Percentiles rank a stretch among this genome's conserved stretches.
These are phyloP conservation scores for Raja brachyura DNA, from an alignment of 2,113 vertebrate genomes.

Conservation along the genomic window DNA sequence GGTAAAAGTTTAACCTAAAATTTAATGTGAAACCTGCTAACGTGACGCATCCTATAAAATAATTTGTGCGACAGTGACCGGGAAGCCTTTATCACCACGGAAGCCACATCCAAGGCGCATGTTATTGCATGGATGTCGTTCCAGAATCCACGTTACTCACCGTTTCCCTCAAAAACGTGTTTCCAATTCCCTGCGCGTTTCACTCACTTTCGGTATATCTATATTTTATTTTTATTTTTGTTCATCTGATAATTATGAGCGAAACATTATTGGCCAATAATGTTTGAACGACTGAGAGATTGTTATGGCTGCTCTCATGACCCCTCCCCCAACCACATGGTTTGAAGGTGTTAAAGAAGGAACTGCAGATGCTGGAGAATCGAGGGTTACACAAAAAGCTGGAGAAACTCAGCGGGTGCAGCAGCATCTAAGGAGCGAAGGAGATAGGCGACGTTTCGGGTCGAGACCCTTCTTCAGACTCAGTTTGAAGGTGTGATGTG, in stretches of 20 bases:
- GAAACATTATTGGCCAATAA: neutral
- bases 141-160: neutral
- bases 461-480: too few relatives aligned
- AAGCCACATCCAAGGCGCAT: neutral
- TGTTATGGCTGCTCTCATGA: neutral
- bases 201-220: neutral
- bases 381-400: too few relatives aligned
- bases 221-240: neutral
- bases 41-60: neutral
- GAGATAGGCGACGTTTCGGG: too few relatives aligned
- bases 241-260: neutral
- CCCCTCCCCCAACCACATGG: neutral
- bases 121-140: neutral
- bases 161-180: neutral
- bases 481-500: neutral
- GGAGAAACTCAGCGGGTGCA: too few relatives aligned
- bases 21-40: neutral
- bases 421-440: too few relatives aligned
- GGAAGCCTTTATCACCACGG: neutral
- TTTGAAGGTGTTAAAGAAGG: neutral
- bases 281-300: too few relatives aligned
- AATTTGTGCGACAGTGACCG: too few relatives aligned
- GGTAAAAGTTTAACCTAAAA: neutral
- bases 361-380: too few relatives aligned
- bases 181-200: neutral